A percentile compares a stretch with the other conserved stretches of the same genome.
phyloP scores from a whole-genome alignment of 2,113 vertebrate genomes.

The Neolamprologus caudopunctatus region DNA sequence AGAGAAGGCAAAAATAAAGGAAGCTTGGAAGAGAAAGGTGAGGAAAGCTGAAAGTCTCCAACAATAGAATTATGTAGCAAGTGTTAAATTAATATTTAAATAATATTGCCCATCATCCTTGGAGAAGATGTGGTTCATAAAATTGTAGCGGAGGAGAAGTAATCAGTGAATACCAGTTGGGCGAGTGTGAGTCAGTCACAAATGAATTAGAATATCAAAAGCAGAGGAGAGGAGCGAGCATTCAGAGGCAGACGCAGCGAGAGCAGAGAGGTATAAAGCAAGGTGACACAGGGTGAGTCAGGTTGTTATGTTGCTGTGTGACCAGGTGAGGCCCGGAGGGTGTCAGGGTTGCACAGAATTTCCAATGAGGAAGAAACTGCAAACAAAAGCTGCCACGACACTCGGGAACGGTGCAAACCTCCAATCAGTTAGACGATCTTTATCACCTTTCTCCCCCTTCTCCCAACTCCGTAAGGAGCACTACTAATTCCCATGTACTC shows the following conservation, averaged over 20 bases:
- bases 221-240: not conserved
- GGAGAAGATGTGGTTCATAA: not conserved
- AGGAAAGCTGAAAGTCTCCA: not conserved
- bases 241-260: not conserved
- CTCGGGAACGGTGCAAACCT: conserved; percentile 23
- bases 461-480: not conserved
- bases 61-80: not conserved
- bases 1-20: not conserved
- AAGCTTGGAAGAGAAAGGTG: not conserved
- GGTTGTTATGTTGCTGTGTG: conserved; percentile 26
- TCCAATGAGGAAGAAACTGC: conserved; percentile 46
- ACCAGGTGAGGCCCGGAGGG: not conserved
- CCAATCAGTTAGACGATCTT: not conserved
- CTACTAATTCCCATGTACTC: not conserved
- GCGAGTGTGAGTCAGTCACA: not conserved
- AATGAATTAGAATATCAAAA: conserved; percentile 4
- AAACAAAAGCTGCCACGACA: conserved; percentile 14
- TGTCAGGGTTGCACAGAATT: conserved; percentile 36
- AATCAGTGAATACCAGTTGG: not conserved
- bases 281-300: not conserved
- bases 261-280: not conserved
- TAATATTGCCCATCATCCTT: not conserved
- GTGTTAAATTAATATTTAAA: not conserved
- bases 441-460: not conserved
- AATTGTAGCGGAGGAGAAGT: not conserved